A percentile compares a stretch with the other conserved stretches of the same genome.
These are phyloP conservation scores for Podarcis raffonei DNA, from an alignment of 2,113 vertebrate genomes.

Conservation along the genomic window DNA sequence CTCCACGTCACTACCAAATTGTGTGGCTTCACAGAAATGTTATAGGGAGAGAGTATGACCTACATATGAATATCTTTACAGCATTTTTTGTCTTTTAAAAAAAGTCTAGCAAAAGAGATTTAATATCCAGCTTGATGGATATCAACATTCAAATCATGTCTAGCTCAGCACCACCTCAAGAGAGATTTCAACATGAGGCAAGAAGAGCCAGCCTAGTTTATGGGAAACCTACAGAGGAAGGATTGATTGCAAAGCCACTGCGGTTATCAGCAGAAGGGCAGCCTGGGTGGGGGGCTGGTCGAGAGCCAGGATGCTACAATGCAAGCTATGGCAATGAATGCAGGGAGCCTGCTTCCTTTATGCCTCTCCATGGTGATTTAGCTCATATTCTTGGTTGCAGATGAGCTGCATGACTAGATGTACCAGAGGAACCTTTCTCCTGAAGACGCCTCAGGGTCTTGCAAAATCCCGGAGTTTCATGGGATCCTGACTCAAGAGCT, in stretches of 20 bases:
- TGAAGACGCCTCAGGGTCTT: not conserved
- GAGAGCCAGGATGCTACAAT: not conserved
- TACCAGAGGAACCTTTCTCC: not conserved
- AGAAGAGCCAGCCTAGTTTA: not conserved
- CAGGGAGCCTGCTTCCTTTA: not conserved
- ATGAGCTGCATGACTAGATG: not conserved
- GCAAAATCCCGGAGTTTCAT: conserved; percentile 1
- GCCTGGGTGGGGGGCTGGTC: not conserved
- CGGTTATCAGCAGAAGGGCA: not conserved
- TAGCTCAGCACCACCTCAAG: not conserved
- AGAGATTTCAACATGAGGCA: not conserved
- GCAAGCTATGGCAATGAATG: not conserved
- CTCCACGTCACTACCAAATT: not conserved
- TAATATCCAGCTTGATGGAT: not conserved
- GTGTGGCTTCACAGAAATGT: not conserved
- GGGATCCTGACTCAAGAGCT: conserved; percentile 15
- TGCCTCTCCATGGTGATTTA: not conserved
- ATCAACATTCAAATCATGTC: not conserved
- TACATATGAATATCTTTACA: not conserved
- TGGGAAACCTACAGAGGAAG: not conserved
- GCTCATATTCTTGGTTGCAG: not conserved
- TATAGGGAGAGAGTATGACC: not conserved
- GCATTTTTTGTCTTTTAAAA: not conserved
- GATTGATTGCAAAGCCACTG: not conserved
- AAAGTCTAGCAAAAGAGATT: not conserved